Conservation (phyloP, 2,113 vertebrate species). For the Ictalurus furcatus region DNA sequence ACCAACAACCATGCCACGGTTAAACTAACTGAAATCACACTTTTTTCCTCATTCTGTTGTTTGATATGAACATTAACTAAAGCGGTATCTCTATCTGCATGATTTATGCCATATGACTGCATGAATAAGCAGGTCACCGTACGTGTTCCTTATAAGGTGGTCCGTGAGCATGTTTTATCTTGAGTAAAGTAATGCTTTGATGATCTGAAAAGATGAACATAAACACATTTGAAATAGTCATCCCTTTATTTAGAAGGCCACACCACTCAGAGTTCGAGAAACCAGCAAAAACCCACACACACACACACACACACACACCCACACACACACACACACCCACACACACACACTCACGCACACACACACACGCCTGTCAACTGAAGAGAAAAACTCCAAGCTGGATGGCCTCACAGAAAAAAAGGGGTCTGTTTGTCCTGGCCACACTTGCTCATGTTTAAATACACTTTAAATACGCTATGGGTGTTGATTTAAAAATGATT, state of each 20-base stretch:
- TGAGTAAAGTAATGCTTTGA: neutral
- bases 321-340: conserved; percentile 26
- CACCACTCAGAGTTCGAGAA: conserved; percentile 64
- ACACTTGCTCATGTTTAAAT: conserved; percentile 54
- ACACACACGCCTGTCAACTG: conserved; percentile 62
- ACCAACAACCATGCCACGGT: neutral
- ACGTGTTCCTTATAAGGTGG: neutral
- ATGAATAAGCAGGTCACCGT: neutral
- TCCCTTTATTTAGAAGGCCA: conserved; percentile 75
- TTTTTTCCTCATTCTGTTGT: no score
- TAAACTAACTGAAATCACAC: neutral
- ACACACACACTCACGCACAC: conserved; percentile 39
- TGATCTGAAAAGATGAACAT: conserved; percentile 28
- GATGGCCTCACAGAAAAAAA: conserved; percentile 61
- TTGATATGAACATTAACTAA: no score
- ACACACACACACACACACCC: conserved; percentile 38
- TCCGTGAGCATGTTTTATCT: neutral
- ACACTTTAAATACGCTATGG: conserved; percentile 51
- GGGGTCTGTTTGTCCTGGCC: conserved; percentile 56
- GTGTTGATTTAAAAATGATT: conserved; percentile 62
- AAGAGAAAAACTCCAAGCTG: conserved; percentile 59
- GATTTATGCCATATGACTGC: no score
- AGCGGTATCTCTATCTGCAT: no score
- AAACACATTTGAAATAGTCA: conserved; percentile 54
- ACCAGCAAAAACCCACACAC: conserved; percentile 61